Base-by-base conservation (phyloP, 2,888 invertebrate species). In the Leucophenga maculata region DNA sequence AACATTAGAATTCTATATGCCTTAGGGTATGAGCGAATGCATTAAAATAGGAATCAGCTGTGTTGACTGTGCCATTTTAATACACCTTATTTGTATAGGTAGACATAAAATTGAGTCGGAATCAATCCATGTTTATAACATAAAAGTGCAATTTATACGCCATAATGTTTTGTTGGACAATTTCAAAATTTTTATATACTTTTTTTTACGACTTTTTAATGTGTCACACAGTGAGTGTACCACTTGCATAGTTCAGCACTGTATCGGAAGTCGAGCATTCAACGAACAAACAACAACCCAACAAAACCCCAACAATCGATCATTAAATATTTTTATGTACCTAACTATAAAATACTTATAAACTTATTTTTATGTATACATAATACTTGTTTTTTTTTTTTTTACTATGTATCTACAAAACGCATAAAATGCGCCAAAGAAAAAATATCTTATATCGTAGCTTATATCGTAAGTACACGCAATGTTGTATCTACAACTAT, bases 291-390 rank as follows among this genome's bases (percentile, higher is more conserved):
- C 6, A 1, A 48, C n/a, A 48, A 18, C 26, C 26, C 2, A 55
- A 55, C 20, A 22, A 55, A 22, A 55, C 8, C 26, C 26, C 39
- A 59, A 59, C 59, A 64, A 64, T 64, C 62, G 46, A 64, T 46
- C 46, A 64, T 64, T 64, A 48, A 64, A 64, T 20, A 44, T 16
- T 60, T 64, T 46, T 64, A 64, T 64, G 48, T 22, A 64, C 62
- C n/a, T 39, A 26, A 48, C 62, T 64, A 64, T 48, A 64, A 64
- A 64, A 64, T 64, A 64, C 48, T 48, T 48, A 64, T 26, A 48
- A 46, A 46, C 22, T 22, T 64, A 64, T 64, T 8, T 60, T 8
- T 60, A 22, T 55, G 9, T 22, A 26, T 22, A 22, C 55, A 3
- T 18, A 52, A 26, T 22, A 22, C 55, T 14, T 18, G 18, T 52